Conservation (phyloP, 1,140 invertebrate species). For the Rhopalosiphum padi region DNA sequence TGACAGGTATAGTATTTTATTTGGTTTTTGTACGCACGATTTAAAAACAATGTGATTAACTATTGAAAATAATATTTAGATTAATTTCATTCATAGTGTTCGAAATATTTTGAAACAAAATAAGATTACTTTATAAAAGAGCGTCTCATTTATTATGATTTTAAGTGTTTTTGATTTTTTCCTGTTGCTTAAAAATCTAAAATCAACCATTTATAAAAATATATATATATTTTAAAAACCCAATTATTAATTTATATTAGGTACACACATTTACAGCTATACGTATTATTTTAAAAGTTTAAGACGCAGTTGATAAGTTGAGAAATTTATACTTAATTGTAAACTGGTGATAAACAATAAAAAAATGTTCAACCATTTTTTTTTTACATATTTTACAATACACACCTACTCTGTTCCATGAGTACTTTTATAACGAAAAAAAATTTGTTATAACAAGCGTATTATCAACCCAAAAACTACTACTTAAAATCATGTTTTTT, state of each 20-base stretch:
- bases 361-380: no score
- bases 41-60: background rate
- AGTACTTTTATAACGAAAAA: no score
- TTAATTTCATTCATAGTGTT: background rate
- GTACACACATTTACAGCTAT: background rate
- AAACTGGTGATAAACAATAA: no score
- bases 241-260: background rate
- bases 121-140: background rate
- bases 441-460: no score
- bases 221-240: background rate
- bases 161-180: background rate
- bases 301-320: background rate
- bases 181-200: background rate
- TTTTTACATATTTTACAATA: no score
- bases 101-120: background rate
- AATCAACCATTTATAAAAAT: background rate
- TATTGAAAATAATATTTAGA: background rate
- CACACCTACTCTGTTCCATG: no score
- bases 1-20: background rate
- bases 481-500: no score
- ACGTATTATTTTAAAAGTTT: background rate
- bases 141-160: background rate
- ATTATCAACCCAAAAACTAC: no score
- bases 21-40: background rate
- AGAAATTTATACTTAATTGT: no score